A percentile compares a stretch with the other conserved stretches of the same genome.
These are phyloP conservation scores for Temnopleurus reevesii DNA, from an alignment of 53 echinoderm and acorn worm genomes.

Conservation along the genomic window DNA sequence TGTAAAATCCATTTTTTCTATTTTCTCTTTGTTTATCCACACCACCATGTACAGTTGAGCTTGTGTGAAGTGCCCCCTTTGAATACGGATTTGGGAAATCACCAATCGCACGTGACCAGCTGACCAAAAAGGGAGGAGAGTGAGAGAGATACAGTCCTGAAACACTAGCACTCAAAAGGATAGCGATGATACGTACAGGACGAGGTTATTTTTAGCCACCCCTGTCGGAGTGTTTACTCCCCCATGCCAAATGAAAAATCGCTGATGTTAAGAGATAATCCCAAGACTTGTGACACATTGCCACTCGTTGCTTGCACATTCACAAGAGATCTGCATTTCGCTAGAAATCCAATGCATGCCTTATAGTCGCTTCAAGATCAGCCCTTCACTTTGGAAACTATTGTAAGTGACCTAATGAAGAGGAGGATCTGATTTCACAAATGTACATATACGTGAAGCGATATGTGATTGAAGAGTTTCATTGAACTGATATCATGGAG, in stretches of 20 bases:
- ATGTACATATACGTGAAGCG: neutral
- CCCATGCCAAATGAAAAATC: slow-evolving; percentile 34
- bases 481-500: neutral
- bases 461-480: neutral
- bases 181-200: neutral
- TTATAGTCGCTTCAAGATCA: neutral
- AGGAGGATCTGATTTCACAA: neutral
- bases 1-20: neutral
- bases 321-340: neutral
- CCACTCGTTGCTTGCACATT: neutral
- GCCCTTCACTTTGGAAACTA: neutral
- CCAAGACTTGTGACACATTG: neutral
- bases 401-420: neutral
- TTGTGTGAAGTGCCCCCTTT: slow-evolving; percentile 11
- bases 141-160: neutral
- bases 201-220: neutral
- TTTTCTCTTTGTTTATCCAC: neutral
- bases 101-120: neutral
- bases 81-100: neutral
- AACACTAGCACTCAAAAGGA: neutral
- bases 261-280: neutral
- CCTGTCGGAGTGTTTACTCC: slow-evolving; percentile 1
- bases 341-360: neutral
- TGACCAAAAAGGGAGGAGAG: neutral
- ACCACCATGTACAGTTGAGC: neutral